Conservation (phyloP, 2,113 vertebrate species). For the pig (Sus scrofa) region DNA sequence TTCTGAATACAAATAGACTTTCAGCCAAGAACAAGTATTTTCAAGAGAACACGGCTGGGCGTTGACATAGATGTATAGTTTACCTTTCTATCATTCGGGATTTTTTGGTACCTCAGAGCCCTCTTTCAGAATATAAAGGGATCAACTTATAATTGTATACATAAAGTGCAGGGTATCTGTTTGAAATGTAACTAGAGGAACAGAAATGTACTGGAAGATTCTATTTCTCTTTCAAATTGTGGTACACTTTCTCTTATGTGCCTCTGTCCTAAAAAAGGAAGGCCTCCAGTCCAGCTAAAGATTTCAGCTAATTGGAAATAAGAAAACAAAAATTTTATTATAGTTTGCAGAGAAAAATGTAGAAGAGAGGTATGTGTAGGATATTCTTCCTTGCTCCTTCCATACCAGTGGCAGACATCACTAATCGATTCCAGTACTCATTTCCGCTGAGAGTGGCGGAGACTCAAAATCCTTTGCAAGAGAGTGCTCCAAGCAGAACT, state of each 20-base stretch:
- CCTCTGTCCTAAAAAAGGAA: slow-evolving; percentile 10
- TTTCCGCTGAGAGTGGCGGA: neutral
- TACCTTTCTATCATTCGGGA: neutral
- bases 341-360: neutral
- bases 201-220: neutral
- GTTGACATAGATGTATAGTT: neutral
- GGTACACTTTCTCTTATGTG: neutral
- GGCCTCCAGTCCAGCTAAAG: neutral
- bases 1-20: neutral
- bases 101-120: neutral
- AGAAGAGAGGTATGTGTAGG: neutral
- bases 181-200: slow-evolving; percentile 37
- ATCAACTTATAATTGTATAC: neutral
- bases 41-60: neutral
- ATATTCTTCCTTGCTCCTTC: neutral
- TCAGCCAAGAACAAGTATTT: slow-evolving; percentile 10
- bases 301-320: neutral
- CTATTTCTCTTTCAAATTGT: slow-evolving; percentile 10
- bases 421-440: neutral
- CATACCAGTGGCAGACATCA: slow-evolving; percentile 8
- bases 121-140: slow-evolving; percentile 44
- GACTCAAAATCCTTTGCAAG: neutral
- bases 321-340: slow-evolving; percentile 1
- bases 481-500: neutral
- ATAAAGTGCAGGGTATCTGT: neutral